Evolutionary conservation across 1,140 invertebrate genomes (phyloP), one percentile per base, ranked within the genome.

Genomic region (Zaprionus africanus): DNA sequence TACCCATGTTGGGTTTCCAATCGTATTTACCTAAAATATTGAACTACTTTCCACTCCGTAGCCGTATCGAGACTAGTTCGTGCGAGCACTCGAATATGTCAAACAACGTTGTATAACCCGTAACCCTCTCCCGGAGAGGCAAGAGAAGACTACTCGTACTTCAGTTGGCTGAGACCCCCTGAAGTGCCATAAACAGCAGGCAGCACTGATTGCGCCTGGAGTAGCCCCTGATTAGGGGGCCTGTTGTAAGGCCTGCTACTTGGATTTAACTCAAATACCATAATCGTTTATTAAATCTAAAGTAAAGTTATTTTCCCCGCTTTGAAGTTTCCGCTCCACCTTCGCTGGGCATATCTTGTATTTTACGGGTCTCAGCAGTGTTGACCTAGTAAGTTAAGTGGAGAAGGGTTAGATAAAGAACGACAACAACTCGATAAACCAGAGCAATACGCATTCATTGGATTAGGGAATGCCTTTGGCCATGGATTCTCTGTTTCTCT

Each of bases 251-350:
- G 71, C 78, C 68, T 34, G 19, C 80, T 87, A 81, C 81, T 87
- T 84, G 81, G 85, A 90, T 79, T 81, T 84, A 79, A 84, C 78
- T 79, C 81, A 87, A 74, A 70, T 76, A 90, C 19, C 54, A 34
- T 88, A 88, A 88, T 90, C 84, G 84, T 79, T 88, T 88, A 73
- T 90, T 88, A 88, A 88, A 88, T 88, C 84, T 90, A 90, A 86
- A 84, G 84, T 85, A 88, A 87, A 88, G 78, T 88, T 87, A 88
- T 81, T 87, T 88, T 84, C 53, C 64, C 36, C 19, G 28, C 81
- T 87, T 87, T 87, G 78, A 87, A 78, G 72, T 79, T 38, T 38
- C 80, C 83, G 83, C 22, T 56, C 51, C 22, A 46, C 19, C 74
- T 57, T 69, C 24, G 13, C 22, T 24, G 53, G 22, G 38, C 46